phyloP scores from a whole-genome alignment of 2,797 vertebrate species.

The Halcyon chelicuti region DNA sequence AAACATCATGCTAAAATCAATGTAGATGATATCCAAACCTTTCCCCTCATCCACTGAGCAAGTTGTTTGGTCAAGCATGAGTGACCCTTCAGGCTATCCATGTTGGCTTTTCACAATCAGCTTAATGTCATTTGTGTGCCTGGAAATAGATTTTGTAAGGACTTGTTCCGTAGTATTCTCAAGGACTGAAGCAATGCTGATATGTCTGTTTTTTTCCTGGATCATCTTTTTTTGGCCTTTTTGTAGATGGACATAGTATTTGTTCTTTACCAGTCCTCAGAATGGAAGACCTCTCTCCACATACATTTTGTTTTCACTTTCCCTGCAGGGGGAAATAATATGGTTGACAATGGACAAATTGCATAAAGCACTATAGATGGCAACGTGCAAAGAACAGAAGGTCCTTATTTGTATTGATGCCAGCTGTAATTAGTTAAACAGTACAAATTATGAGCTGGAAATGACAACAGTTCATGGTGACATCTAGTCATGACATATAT shows the following conservation, averaged over 20 bases:
- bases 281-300: not conserved
- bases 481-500: not conserved
- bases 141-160: not conserved
- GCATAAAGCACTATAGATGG: not conserved
- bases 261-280: not conserved
- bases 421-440: not conserved
- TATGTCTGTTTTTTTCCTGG: not conserved
- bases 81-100: not conserved
- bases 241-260: not conserved
- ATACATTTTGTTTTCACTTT: not conserved
- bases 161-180: not conserved
- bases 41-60: not conserved
- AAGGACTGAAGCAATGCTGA: not conserved
- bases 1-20: not conserved
- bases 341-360: not conserved
- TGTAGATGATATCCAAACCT: not conserved
- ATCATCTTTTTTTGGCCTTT: not conserved
- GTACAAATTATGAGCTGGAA: not conserved
- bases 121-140: not conserved
- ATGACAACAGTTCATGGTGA: not conserved
- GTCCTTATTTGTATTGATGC: not conserved
- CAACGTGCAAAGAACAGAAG: not conserved
- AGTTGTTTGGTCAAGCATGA: not conserved
- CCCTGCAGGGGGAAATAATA: not conserved
- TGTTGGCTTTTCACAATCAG: not conserved